These are phyloP conservation scores for Camponotus floridanus DNA, from an alignment of 1,140 invertebrate genomes.

Conservation along the genomic window DNA sequence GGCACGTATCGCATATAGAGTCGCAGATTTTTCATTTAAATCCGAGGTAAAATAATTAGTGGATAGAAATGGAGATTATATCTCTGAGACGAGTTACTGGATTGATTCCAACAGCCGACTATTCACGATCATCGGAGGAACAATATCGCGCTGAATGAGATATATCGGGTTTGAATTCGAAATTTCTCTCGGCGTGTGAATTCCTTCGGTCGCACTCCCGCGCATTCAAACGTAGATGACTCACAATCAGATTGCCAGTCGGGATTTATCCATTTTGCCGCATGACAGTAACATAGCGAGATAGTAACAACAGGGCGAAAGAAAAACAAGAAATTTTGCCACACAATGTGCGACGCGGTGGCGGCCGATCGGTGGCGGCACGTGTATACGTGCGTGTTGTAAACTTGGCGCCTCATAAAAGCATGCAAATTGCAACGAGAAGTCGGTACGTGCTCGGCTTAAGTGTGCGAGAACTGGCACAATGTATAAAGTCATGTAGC, in stretches of 20 bases:
- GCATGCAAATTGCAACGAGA: constrained; percentile 67
- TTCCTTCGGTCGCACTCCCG: neutral
- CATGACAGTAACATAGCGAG: no score
- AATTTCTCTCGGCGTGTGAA: neutral
- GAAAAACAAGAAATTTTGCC: constrained; percentile 58
- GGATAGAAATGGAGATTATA: constrained; percentile 12
- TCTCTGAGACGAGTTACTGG: neutral
- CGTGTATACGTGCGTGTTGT: constrained; percentile 63
- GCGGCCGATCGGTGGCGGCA: constrained; percentile 23
- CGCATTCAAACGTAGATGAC: neutral
- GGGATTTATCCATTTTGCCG: no score
- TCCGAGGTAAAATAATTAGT: constrained; percentile 24
- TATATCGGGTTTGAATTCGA: neutral
- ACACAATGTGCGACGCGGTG: neutral
- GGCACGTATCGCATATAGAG: constrained; percentile 8
- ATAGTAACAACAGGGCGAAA: neutral
- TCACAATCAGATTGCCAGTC: neutral
- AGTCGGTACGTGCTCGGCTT: constrained; percentile 60
- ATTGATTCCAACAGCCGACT: constrained; percentile 15
- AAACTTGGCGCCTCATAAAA: constrained; percentile 68
- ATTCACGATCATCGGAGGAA: neutral
- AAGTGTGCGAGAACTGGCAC: neutral
- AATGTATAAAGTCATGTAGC: neutral
- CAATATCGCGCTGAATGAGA: neutral
- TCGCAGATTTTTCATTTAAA: constrained; percentile 41